Evolutionary conservation across 2,888 invertebrate genomes (phyloP).

Genomic region (Gnatocerus cornutus): DNA sequence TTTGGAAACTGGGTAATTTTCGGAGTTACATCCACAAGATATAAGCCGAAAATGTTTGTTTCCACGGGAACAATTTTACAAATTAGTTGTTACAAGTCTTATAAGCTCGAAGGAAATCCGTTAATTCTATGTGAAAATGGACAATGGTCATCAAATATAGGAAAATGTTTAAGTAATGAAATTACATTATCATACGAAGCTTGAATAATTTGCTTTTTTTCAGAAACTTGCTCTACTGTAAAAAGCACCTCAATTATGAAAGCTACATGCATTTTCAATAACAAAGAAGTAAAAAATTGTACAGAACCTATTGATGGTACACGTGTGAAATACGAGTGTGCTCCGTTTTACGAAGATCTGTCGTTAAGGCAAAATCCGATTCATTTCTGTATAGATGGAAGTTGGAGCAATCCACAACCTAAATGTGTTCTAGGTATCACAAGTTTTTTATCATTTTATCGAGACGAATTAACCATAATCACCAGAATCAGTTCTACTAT

Average conservation of each 20-base stretch:
- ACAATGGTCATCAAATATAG: conserved; percentile 9
- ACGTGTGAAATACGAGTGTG: conserved; percentile 13
- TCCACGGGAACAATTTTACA: not conserved
- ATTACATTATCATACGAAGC: not conserved
- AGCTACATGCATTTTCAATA: conserved; percentile 8
- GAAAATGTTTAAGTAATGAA: conserved; percentile 11
- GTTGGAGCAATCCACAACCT: not conserved
- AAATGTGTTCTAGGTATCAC: conserved; percentile 4
- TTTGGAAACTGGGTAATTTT: not conserved
- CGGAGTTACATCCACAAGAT: not conserved
- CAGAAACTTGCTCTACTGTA: conserved; percentile 10
- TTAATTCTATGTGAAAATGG: not conserved
- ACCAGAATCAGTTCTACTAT: too few relatives aligned
- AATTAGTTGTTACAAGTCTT: not conserved
- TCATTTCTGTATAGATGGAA: not conserved
- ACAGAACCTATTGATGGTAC: conserved; percentile 13
- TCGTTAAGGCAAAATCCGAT: not conserved
- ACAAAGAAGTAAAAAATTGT: conserved; percentile 16
- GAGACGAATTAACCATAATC: too few relatives aligned
- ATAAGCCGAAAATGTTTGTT: not conserved
- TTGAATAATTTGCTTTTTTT: not conserved
- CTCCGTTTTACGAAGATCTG: conserved; percentile 12
- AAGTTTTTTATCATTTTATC: not conserved
- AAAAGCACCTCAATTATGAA: not conserved
- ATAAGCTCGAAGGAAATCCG: not conserved